Base-by-base conservation (phyloP, 2,888 invertebrate genomes). In the Ennomos fuscantarius region DNA sequence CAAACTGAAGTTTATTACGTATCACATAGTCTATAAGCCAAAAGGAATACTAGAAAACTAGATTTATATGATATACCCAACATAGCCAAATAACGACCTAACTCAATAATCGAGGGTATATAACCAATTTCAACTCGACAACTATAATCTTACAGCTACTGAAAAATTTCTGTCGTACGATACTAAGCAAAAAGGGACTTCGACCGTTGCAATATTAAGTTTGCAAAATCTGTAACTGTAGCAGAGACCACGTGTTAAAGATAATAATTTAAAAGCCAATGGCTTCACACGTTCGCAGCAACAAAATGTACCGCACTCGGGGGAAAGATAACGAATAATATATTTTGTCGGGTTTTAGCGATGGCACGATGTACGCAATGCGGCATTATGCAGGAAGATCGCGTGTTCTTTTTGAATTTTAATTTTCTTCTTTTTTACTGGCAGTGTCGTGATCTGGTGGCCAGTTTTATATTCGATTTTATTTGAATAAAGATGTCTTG, bases 291-390 rank as follows among this genome's bases (percentile, higher is more conserved):
- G 76, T 77, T 70, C 71, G 62, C 71, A 55, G 72, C 61, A 62
- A 68, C 67, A 65, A 71, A 74, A 82, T 76, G 75, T 73, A 82
- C 72, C 69, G 74, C 68, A 66, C 88, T 79, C 85, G 45, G 13
- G 86, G 81, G 86, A 71, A 74, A 83, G 86, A 87, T 89, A 87
- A 81, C 81, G 82, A 77, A 82, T 85, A 88, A 88, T 87, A 84
- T 86, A 88, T 87, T 87, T 87, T 78, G 79, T 72, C 76, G 82
- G 78, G 76, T 81, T 84, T 81, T 81, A 79, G 78, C 78, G 52
- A 77, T 60, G 60, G 76, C 70, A 79, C 76, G 67, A 65, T 64
- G 62, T 81, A 84, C 85, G 84, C 85, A 86, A 63, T 86, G 85
- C 84, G 85, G 82, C 70, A 81, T 75, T 73, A 76, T 76, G 78